Conservation (phyloP, 2,113 vertebrate species). For the Cariama cristata region DNA sequence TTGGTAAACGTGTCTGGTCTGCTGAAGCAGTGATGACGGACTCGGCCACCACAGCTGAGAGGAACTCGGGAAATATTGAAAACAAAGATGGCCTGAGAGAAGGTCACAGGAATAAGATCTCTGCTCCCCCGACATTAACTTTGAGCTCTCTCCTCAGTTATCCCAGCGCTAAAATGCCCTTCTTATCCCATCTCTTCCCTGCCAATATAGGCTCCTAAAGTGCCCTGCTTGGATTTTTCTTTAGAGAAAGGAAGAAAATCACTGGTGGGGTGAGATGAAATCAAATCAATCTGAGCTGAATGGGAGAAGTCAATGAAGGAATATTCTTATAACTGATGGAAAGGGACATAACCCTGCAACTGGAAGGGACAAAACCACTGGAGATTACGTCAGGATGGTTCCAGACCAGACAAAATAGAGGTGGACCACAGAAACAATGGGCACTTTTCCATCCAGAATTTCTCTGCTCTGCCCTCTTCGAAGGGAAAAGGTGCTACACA, state of each 20-base stretch:
- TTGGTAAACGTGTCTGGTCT: neutral
- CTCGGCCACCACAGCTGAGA: neutral
- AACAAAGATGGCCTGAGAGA: neutral
- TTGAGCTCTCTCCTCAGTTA: neutral
- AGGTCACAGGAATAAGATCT: neutral
- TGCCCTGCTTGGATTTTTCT: neutral
- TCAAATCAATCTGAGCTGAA: neutral
- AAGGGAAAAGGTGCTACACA: neutral
- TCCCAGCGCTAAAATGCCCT: neutral
- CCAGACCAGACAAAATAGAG: neutral
- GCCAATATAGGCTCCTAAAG: neutral
- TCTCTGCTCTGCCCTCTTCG: neutral
- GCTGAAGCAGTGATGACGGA: neutral
- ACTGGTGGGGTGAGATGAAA: neutral
- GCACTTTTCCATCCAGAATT: neutral
- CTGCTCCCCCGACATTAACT: neutral
- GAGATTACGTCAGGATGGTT: neutral
- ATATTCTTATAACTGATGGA: neutral
- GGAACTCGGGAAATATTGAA: neutral
- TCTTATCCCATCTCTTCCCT: neutral
- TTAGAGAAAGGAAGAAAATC: neutral
- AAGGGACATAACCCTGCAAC: neutral
- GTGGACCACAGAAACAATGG: neutral
- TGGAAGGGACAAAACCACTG: neutral
- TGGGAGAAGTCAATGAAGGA: neutral